phyloP scores from a whole-genome alignment of 1,140 invertebrate species.

The Drosophila yakuba region DNA sequence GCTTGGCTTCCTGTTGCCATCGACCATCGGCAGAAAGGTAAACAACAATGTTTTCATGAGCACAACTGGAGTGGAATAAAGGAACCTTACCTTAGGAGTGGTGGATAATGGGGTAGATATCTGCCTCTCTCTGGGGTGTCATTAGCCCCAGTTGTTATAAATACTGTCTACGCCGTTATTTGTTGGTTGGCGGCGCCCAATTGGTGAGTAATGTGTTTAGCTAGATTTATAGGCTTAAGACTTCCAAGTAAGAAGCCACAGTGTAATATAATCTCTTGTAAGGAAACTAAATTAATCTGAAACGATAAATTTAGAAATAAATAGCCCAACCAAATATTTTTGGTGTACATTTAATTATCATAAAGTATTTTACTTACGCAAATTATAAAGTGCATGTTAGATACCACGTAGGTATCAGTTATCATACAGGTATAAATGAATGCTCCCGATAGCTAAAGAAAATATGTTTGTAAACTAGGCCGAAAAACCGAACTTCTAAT shows the following conservation, averaged over 20 bases:
- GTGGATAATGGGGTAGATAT: background rate
- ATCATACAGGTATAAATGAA: background rate
- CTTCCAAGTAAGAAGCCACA: background rate
- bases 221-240: constrained; percentile 31
- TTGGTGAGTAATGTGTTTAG: constrained; percentile 41
- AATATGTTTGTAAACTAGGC: background rate
- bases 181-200: constrained; percentile 32
- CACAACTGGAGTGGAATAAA: constrained; percentile 7
- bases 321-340: no score
- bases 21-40: constrained; percentile 25
- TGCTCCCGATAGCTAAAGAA: background rate
- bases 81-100: background rate
- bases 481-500: constrained; percentile 17
- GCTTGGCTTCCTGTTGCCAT: constrained; percentile 38
- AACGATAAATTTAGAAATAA: background rate
- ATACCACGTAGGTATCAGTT: no score
- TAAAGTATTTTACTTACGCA: no score
- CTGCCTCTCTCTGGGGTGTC: constrained; percentile 45
- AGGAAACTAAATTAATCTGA: background rate
- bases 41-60: constrained; percentile 67
- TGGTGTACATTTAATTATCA: background rate
- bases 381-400: no score
- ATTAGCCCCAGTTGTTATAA: constrained; percentile 50
- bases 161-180: constrained; percentile 41
- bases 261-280: background rate